These are phyloP conservation scores for Merodon equestris DNA, from an alignment of 2,888 invertebrate genomes.

Conservation along the genomic window DNA sequence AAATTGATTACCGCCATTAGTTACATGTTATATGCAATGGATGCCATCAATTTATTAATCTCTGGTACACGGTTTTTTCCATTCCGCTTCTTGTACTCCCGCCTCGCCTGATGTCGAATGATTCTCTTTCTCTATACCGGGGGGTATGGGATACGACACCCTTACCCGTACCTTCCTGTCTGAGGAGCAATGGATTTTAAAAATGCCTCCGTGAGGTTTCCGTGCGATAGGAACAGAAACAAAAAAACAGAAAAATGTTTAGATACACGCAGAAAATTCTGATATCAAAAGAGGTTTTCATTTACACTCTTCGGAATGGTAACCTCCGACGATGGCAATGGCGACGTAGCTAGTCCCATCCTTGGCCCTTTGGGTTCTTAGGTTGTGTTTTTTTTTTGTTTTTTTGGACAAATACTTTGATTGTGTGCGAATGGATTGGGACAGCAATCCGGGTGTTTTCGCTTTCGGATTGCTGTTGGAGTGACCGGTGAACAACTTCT, in stretches of 20 bases:
- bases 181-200: too few relatives aligned
- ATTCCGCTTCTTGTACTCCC: conserved; percentile 34
- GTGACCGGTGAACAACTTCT: conserved; percentile 45
- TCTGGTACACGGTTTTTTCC: conserved; percentile 77
- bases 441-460: conserved; percentile 60
- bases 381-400: too few relatives aligned
- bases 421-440: conserved; percentile 62
- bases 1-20: conserved; percentile 80
- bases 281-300: conserved; percentile 69
- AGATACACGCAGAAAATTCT: conserved; percentile 64
- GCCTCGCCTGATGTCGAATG: conserved; percentile 46
- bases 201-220: too few relatives aligned
- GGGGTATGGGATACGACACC: conserved; percentile 19
- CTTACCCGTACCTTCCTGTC: too few relatives aligned
- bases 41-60: conserved; percentile 80
- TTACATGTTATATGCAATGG: conserved; percentile 80
- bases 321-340: conserved; percentile 41
- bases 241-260: conserved; percentile 57
- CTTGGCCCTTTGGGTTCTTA: conserved; percentile 30
- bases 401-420: conserved; percentile 47
- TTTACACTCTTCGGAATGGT: conserved; percentile 58
- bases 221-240: too few relatives aligned
- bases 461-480: conserved; percentile 40
- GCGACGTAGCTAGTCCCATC: conserved; percentile 36
- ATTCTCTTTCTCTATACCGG: conserved; percentile 15